Evolutionary conservation across 1,140 invertebrate genomes (phyloP), one percentile per base, ranked within the genome.

Genomic region (Drosophila ogumai): DNA sequence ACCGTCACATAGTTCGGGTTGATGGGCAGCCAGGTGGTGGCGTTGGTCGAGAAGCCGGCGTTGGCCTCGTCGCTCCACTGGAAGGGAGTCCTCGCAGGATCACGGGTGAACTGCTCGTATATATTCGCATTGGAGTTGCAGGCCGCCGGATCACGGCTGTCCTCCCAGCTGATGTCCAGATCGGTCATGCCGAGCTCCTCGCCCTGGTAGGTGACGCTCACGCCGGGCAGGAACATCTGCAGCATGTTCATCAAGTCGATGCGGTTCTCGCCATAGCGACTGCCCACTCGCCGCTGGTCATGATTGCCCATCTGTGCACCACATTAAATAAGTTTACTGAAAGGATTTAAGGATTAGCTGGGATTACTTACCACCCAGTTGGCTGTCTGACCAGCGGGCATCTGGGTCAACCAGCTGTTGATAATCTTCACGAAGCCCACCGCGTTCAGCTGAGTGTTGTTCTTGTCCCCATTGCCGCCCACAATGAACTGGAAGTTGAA

Each of bases 41-140:
- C 67, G 8, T 75, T 93, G 0, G 82, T 94, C 5, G 94, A 95
- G 82, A 95, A 95, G 59, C 66, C 93, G 1, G 90, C 91, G 56
- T 92, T 92, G 0, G 50, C 52, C 6, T 58, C 68, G 10, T 58
- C 93, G 75, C 95, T 94, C 97, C 97, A 98, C 74, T 96, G 96
- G 93, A 95, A 97, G 0, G 97, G 96, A 0, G 96, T 96, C 22
- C 97, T 91, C 9, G 94, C 94, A 0, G 95, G 95, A 91, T 97
- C 96, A 19, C 96, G 93, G 4, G 94, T 94, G 22, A 92, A 93
- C 38, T 93, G 69, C 52, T 93, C 71, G 67, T 93, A 94, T 13
- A 91, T 85, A 0, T 91, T 64, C 2, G 79, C 57, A 28, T 94
- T 94, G 5, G 59, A 93, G 66, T 95, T 95, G 76, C 94, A 95